Evolutionary conservation across 1,140 invertebrate genomes (phyloP).

Genomic region (Gryon sp.): DNA sequence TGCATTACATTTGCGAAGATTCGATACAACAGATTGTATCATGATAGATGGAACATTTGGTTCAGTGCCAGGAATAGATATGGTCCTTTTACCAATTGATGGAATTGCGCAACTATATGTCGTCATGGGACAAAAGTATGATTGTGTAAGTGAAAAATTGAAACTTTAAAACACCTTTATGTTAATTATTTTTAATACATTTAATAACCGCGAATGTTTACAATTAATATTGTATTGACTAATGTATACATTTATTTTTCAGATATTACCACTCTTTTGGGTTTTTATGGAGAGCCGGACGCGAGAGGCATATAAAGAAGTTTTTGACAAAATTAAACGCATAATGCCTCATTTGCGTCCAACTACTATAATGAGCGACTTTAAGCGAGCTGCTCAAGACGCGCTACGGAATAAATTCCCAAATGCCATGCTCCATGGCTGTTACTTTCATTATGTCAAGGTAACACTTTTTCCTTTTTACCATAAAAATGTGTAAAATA

Average conservation of each 20-base stretch:
- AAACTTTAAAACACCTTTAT: no score
- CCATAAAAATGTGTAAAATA: no score
- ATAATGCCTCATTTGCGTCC: constrained; percentile 1
- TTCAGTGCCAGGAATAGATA: neutral
- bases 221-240: no score
- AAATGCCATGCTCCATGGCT: neutral
- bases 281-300: neutral
- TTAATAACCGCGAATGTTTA: no score
- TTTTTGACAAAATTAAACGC: neutral
- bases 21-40: neutral
- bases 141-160: constrained; percentile 3
- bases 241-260: neutral
- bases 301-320: neutral
- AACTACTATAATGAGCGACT: neutral
- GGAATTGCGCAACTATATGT: constrained; percentile 4
- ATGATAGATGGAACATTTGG: constrained; percentile 21
- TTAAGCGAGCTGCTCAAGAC: neutral
- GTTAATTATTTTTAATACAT: no score
- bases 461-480: no score
- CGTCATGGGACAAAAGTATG: constrained; percentile 9
- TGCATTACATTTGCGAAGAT: no score
- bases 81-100: neutral
- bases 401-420: neutral
- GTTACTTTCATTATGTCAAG: constrained; percentile 4
- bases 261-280: neutral